Base-by-base conservation (phyloP, 2,113 vertebrate species). In the Corythoichthys haematopterus region DNA sequence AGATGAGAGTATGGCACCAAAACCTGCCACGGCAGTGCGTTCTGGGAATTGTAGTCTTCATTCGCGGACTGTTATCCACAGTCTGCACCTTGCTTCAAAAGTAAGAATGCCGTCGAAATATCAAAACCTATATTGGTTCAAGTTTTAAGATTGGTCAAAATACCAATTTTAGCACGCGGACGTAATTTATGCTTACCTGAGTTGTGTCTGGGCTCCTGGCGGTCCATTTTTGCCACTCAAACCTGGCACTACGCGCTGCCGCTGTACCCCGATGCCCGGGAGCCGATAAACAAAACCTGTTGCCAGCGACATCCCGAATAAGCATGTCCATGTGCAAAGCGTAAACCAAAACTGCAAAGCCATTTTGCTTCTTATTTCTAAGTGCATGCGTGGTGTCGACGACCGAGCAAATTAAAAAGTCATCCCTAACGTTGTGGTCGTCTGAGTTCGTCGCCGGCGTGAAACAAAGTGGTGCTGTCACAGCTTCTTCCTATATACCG, bases 211-310 rank as follows among this genome's bases (percentile, higher is more conserved):
- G 64, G 85, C 69, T 4, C 76, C 84, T 20, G 88, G 89, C 1
- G 87, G 78, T 78, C 88, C 87, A 1, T 69, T 85, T 71, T 20
- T 75, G 65, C 74, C 66, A 64, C 79, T 84, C 70, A 84, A 86
- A 1, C 87, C 88, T 10, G 88, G 75, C 37, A 83, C 83, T 71
- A 90, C 58, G 62, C 85, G 88, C 69, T 85, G 89, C 45, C 85
- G 84, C 68, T 87, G 87, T 60, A 90, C 52, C 43, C 80, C 73
- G 72, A 90, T 78, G 35, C 80, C 76, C 3, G 90, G 88, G 66
- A 91, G 88, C 69, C 71, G 87, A 85, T 92, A 91, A 33, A 91
- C 71, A 70, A 90, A 89, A 6, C 90, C 87, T 1, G 89, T 91
- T 70, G 78, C 88, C n/a, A 71, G 28, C 15, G 87, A 82, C 6